A percentile compares a stretch with the other conserved stretches of the same genome.
Conservation (phyloP, 2,113 vertebrate genomes). For the Neopipo cinnamomea region DNA sequence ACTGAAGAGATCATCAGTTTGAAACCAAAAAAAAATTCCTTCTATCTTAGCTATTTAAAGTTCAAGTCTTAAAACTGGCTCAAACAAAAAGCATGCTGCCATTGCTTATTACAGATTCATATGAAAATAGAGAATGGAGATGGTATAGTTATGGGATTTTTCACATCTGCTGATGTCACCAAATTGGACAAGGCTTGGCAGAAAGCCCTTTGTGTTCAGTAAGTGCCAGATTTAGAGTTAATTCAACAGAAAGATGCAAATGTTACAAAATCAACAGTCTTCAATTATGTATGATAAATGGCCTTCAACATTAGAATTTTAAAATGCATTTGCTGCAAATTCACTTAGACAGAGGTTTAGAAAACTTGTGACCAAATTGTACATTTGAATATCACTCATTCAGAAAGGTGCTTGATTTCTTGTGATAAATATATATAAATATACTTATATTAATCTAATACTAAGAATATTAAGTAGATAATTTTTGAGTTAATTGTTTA, state of each 20-base stretch:
- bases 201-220: neutral
- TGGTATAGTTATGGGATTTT: neutral
- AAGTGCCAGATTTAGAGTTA: conserved; percentile 24
- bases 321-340: neutral
- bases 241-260: neutral
- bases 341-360: neutral
- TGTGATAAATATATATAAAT: neutral
- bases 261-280: neutral
- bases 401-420: neutral
- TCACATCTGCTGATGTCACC: neutral
- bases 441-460: neutral
- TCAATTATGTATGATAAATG: neutral
- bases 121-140: neutral
- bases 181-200: neutral
- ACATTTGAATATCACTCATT: neutral
- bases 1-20: neutral
- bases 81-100: neutral
- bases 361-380: neutral
- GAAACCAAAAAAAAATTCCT: conserved; percentile 5
- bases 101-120: neutral
- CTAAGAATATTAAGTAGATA: neutral
- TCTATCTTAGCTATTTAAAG: neutral
- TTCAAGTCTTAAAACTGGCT: conserved; percentile 21
- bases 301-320: neutral
- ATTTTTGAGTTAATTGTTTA: neutral